phyloP scores from a whole-genome alignment of 2,797 vertebrate species.

The Knipowitschia caucasica region DNA sequence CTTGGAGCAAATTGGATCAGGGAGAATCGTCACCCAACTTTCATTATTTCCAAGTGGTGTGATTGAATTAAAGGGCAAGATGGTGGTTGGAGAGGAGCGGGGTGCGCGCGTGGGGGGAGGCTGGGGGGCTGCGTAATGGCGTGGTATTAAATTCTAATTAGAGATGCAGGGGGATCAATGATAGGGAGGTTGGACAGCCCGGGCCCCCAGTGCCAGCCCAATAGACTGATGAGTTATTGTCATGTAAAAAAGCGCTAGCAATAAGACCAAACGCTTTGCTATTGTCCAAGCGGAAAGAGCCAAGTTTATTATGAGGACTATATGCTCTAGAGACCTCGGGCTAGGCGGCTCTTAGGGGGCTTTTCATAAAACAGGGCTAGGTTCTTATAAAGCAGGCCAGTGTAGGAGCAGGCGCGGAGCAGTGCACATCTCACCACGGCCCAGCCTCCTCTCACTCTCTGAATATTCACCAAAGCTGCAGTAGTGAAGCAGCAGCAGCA shows the following conservation, averaged over 20 bases:
- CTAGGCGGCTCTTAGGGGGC: conserved; percentile 99
- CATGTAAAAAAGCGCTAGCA: conserved; percentile 99
- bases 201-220: conserved; percentile 99
- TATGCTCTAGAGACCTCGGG: conserved; percentile 99
- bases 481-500: conserved; percentile 27
- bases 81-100: conserved; percentile 89
- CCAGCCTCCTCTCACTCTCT: conserved; percentile 79
- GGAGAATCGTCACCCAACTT: conserved; percentile 99
- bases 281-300: conserved; percentile 99
- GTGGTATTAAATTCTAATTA: conserved; percentile 99
- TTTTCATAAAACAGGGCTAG: conserved; percentile 99
- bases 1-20: conserved; percentile 99
- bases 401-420: conserved; percentile 97
- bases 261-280: conserved; percentile 99
- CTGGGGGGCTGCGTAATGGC: conserved; percentile 91
- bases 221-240: conserved; percentile 99
- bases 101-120: conserved; percentile 39
- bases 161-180: conserved; percentile 99
- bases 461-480: conserved; percentile 62
- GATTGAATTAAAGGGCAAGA: conserved; percentile 99
- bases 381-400: conserved; percentile 98
- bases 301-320: conserved; percentile 99
- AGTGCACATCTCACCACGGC: conserved; percentile 90
- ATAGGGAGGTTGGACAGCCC: conserved; percentile 99
- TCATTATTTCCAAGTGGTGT: conserved; percentile 99